phyloP scores from a whole-genome alignment of 2,113 vertebrate species.

The Epinephelus fuscoguttatus region DNA sequence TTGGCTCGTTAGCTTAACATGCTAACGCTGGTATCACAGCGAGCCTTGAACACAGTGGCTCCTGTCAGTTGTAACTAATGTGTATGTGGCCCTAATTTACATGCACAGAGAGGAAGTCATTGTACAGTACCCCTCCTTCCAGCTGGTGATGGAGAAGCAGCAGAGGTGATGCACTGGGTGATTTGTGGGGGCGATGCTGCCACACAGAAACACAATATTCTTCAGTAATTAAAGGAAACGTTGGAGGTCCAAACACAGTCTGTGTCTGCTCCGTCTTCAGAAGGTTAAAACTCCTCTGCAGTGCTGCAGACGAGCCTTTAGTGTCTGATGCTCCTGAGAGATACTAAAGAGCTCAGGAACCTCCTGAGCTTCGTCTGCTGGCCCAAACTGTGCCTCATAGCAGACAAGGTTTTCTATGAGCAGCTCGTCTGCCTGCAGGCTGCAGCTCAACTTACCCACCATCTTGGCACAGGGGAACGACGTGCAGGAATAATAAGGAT shows the following conservation, averaged over 20 bases:
- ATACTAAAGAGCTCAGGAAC: constrained; percentile 67
- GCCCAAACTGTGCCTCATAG: constrained; percentile 52
- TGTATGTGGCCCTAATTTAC: constrained; percentile 63
- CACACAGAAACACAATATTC: not conserved
- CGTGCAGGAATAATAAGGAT: constrained; percentile 41
- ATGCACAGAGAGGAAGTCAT: constrained; percentile 37
- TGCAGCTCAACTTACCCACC: constrained; percentile 49
- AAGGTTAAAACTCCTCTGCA: constrained; percentile 6
- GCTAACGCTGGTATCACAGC: constrained; percentile 57
- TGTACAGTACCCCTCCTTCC: constrained; percentile 17
- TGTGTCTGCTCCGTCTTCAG: not conserved
- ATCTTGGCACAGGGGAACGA: not conserved
- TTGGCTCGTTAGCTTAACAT: constrained; percentile 61
- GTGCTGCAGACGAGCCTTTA: constrained; percentile 39
- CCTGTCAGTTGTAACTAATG: constrained; percentile 69
- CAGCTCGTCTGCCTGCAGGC: constrained; percentile 59
- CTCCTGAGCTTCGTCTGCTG: constrained; percentile 52
- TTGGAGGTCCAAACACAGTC: not conserved
- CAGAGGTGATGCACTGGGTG: constrained; percentile 32
- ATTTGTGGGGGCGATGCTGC: not conserved
- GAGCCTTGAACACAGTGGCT: constrained; percentile 41
- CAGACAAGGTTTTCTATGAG: constrained; percentile 50
- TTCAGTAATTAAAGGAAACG: not conserved
- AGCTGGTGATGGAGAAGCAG: constrained; percentile 36
- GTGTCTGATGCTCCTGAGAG: constrained; percentile 39